Evolutionary conservation across 92 coral and sea anemone species (phyloP), one percentile per base, ranked within the genome.

Genomic region (Zoanthus gigantus): DNA sequence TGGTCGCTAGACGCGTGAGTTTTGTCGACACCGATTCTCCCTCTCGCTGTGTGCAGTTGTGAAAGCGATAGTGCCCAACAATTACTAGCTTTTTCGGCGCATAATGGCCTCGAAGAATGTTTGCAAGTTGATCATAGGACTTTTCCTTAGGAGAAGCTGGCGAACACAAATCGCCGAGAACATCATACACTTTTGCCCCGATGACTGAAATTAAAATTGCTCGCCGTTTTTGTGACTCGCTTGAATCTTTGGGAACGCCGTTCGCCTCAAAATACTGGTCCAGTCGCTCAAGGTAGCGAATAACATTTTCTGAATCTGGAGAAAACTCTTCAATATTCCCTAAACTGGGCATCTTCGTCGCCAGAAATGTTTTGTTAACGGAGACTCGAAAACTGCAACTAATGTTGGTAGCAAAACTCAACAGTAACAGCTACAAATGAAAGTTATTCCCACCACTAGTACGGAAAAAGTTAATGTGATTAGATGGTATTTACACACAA

Each of bases 151-250:
- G 88, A 2, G 88, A 34, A 73, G 10, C 52, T 11, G 57, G 82
- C 44, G 48, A 42, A 77, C 61, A 37, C 42, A 84, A 50, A 45
- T 69, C 77, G 48, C 58, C n/a, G 28, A 63, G 71, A 23, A 63
- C 71, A 63, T 63, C 6, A 63, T 63, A 63, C 30, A 23, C 5
- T 63, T 63, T 63, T 23, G 71, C 71, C 52, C 72, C 78, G 67
- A 84, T 84, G 32, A 71, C 80, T 3, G 81, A 84, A n/a, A 84
- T 52, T 4, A 84, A 69, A 54, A 84, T 84, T 46, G 88, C 88
- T 54, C 79, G 5, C 1, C 66, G 88, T 42, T 84, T 73, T 18
- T 84, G 47, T 28, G 88, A 84, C 23, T 18, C 50, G 31, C 63
- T 18, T 4, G 88, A 47, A 42, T 71, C 68, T 53, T 13, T 47